phyloP scores from a whole-genome alignment of 2,888 invertebrate species.

The Noctua janthe region DNA sequence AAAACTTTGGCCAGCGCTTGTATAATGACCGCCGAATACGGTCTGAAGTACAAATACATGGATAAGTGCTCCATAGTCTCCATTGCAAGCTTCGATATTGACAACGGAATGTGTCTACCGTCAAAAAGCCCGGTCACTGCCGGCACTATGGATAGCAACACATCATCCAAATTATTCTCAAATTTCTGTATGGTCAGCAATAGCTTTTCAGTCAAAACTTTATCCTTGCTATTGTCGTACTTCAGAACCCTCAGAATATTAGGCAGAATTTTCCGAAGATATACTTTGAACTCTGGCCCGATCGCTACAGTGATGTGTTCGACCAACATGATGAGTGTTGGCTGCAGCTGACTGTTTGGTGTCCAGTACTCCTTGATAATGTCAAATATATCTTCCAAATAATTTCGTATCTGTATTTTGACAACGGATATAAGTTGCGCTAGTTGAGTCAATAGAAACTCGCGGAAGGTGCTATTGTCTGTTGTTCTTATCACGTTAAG shows the following conservation, averaged over 20 bases:
- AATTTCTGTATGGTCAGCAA: constrained; percentile 97
- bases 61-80: constrained; percentile 97
- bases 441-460: constrained; percentile 98
- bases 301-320: constrained; percentile 98
- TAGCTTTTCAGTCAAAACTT: constrained; percentile 95
- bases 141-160: constrained; percentile 97
- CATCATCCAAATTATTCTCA: constrained; percentile 98
- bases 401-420: constrained; percentile 98
- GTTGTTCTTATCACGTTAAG: constrained; percentile 97
- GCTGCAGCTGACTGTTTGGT: constrained; percentile 95
- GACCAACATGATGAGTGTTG: constrained; percentile 96
- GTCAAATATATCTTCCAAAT: constrained; percentile 98
- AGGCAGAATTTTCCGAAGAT: constrained; percentile 97
- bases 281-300: constrained; percentile 98
- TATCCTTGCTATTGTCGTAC: constrained; percentile 96
- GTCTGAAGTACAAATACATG: constrained; percentile 96
- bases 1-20: constrained; percentile 97
- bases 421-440: constrained; percentile 98
- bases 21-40: constrained; percentile 97
- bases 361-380: constrained; percentile 98
- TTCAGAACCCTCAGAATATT: constrained; percentile 97
- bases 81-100: constrained; percentile 93
- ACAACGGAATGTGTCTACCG: constrained; percentile 94
- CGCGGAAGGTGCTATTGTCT: constrained; percentile 94
- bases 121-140: constrained; percentile 98